A percentile compares a stretch with the other conserved stretches of the same genome.
Conservation (phyloP, 1,140 invertebrate species). For the Drosophila lini region DNA sequence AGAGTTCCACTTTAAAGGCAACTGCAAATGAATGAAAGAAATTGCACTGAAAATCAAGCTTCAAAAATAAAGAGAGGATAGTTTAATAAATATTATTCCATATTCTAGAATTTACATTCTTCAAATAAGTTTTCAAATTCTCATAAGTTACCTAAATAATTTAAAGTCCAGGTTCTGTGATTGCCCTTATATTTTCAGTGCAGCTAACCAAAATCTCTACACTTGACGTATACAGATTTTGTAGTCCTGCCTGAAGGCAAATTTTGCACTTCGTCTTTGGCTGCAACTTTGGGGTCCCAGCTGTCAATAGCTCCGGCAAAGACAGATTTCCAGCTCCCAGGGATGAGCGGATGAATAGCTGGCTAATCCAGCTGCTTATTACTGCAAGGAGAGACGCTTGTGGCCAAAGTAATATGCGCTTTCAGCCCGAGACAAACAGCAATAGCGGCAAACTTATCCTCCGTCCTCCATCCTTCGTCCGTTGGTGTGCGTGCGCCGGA, state of each 20-base stretch:
- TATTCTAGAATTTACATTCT: background rate
- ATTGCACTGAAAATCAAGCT: background rate
- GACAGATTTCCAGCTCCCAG: slow-evolving; percentile 24
- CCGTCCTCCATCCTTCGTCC: background rate
- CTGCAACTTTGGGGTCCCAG: slow-evolving; percentile 3
- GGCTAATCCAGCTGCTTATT: slow-evolving; percentile 66
- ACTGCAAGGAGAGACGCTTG: slow-evolving; percentile 53
- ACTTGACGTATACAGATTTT: background rate
- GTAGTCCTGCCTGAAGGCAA: background rate
- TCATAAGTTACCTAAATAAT: too few relatives aligned
- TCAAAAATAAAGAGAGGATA: background rate
- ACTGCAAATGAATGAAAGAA: background rate
- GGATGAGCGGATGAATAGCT: slow-evolving; percentile 42
- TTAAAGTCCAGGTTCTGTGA: too few relatives aligned
- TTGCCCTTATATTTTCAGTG: background rate
- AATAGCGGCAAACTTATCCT: slow-evolving; percentile 28
- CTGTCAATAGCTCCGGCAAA: slow-evolving; percentile 40
- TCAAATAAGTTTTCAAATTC: background rate
- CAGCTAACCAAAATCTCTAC: background rate
- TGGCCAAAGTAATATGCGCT: slow-evolving; percentile 63
- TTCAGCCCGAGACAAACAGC: slow-evolving; percentile 54
- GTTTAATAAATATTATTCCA: background rate
- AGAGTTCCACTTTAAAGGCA: background rate
- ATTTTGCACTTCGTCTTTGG: background rate
- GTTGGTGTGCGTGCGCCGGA: slow-evolving; percentile 62